A percentile compares a stretch with the other conserved stretches of the same genome.
phyloP scores from a whole-genome alignment of 1,140 invertebrate genomes.

The Hydropsyche tenuis region DNA sequence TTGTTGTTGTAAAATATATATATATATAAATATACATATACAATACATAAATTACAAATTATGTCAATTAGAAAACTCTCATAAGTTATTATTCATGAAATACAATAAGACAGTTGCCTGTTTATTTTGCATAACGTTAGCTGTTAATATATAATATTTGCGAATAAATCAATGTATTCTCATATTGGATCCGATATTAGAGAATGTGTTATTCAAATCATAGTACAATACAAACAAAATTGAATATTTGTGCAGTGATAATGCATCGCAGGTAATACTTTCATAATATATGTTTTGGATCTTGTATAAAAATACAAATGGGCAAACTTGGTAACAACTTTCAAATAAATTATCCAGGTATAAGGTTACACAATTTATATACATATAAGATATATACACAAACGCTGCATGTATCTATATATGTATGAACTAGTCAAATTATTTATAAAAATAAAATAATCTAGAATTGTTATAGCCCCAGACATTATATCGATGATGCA shows the following conservation, averaged over 20 bases:
- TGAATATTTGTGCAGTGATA: constrained; percentile 41
- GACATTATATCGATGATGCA: constrained; percentile 36
- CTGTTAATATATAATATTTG: constrained; percentile 48
- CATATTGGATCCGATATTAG: constrained; percentile 51
- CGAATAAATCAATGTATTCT: constrained; percentile 50
- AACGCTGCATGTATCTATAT: neutral
- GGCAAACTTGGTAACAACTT: constrained; percentile 23
- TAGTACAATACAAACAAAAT: constrained; percentile 48
- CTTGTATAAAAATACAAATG: constrained; percentile 6
- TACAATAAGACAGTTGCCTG: constrained; percentile 40
- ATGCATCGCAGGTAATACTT: constrained; percentile 47
- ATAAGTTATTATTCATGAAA: neutral
- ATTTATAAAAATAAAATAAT: constrained; percentile 15
- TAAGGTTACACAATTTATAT: neutral
- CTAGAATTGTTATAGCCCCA: constrained; percentile 34
- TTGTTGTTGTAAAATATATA: neutral
- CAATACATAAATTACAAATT: constrained; percentile 9
- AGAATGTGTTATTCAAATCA: constrained; percentile 49
- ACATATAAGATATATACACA: neutral
- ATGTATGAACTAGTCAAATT: constrained; percentile 38
- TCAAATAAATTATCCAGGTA: constrained; percentile 8
- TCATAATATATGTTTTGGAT: constrained; percentile 30
- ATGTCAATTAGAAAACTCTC: constrained; percentile 8
- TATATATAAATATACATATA: too few relatives aligned
- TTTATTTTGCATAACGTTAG: constrained; percentile 50